Base-by-base conservation (phyloP, 2,113 vertebrate species). In the Corydoras maculifer region DNA sequence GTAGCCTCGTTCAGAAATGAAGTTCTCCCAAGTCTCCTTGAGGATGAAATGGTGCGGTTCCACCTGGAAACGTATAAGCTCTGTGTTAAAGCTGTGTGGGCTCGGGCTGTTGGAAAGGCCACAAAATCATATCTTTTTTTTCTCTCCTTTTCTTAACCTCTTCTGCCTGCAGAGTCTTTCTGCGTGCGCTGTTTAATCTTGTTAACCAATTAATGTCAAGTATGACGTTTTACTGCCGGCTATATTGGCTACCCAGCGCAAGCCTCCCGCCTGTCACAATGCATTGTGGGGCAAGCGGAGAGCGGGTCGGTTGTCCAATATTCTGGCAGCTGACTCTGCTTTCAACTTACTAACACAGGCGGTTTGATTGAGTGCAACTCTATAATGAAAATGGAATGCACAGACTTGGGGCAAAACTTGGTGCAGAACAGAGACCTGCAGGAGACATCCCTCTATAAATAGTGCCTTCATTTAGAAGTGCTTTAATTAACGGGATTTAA, bases 131-230 rank as follows among this genome's bases (percentile, higher is more conserved):
- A 32, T n/a, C 15, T 14, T 6, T n/a, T 43, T 53, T 62, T 35
- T 62, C 61, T 54, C n/a, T 67, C 29, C 48, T 49, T 55, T 8
- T 30, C 35, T 43, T 43, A 43, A 43, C 35, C 35, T 43, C 7
- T 43, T 43, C 35, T 43, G 30, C 30, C 30, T 1, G 58, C 32
- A 11, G 4, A 30, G 32, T 54, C 48, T 72, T 43, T 32, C 15
- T 6, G 48, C 8, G 12, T 30, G 18, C 12, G 5, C 8, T 29
- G 11, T 63, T 65, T 66, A 50, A 65, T 69, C 66, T 62, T 18
- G 58, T 68, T 57, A 54, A 32, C 67, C 67, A 73, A 70, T 72
- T 69, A 65, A 73, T 70, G 66, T 65, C 77, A 65, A 75, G 73
- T 15, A 18, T 18, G 15, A 61, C 49, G 7, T 50, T 61, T 72